Conservation (phyloP, 2,113 vertebrate species). For the Thamnaconus septentrionalis region DNA sequence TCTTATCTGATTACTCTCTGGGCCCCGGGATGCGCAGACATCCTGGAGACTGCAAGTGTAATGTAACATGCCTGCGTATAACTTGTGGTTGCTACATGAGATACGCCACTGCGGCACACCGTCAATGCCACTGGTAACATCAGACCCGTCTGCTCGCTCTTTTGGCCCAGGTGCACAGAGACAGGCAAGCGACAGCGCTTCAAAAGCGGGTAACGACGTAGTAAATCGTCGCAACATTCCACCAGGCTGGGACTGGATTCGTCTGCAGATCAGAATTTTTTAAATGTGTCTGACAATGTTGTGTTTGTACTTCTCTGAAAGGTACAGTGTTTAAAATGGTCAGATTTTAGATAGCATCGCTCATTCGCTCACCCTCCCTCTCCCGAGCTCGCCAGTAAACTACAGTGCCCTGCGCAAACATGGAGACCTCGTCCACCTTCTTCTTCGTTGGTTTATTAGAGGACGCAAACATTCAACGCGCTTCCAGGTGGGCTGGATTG, state of each 20-base stretch:
- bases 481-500: no score
- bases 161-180: conserved; percentile 49
- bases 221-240: conserved; percentile 69
- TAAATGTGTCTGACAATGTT: conserved; percentile 52
- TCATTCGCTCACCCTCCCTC: no score
- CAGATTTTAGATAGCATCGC: no score
- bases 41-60: conserved; percentile 72
- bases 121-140: conserved; percentile 65
- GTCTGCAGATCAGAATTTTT: conserved; percentile 57
- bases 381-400: no score
- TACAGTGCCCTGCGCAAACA: no score
- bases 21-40: conserved; percentile 58
- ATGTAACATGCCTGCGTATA: conserved; percentile 72
- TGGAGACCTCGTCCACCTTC: no score
- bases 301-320: conserved; percentile 39
- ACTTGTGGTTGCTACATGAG: conserved; percentile 76
- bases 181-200: conserved; percentile 52
- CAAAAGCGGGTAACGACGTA: conserved; percentile 61
- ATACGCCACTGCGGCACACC: conserved; percentile 59
- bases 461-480: no score
- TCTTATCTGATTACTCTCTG: conserved; percentile 74
- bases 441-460: no score
- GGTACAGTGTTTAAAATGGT: no score
- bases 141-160: conserved; percentile 60
- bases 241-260: conserved; percentile 57